Base-by-base conservation (phyloP, 2,888 invertebrate genomes). In the Ecliptopera silaceata region DNA sequence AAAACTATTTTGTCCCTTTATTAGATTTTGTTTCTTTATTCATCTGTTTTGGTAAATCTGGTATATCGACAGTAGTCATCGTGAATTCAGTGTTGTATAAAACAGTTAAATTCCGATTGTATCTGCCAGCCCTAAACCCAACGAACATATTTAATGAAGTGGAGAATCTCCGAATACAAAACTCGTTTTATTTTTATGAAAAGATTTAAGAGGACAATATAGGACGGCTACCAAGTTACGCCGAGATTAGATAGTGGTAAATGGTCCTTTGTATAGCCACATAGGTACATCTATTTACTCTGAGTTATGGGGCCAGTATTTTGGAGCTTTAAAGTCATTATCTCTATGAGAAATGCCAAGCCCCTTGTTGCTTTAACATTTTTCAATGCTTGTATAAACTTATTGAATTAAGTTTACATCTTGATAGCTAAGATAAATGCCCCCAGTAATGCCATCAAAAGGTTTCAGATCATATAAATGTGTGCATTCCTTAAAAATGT, bases 231-330 rank as follows among this genome's bases (percentile, higher is more conserved):
- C 84, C 71, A 81, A 68, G 79, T 75, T 85, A 85, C 84, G 75
- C 52, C 18, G 56, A 79, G 84, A 82, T 82, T 79, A 80, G 82
- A 80, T 82, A 77, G 71, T 72, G 71, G 75, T 77, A 80, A 83
- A 79, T 72, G 74, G 72, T 72, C 72, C 75, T 81, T 82, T 79
- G 80, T 81, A 71, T 78, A 52, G 56, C 56, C 56, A 52, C 57
- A 57, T 48, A 57, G 39, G n/a, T n/a, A n/a, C n/a, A 57, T 50
- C 38, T 42, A 47, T 47, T 43, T 47, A 32, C 34, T 39, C 46
- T 77, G 79, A 80, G 72, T 76, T 48, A 48, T 48, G 48, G 56
- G 56, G 53, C 54, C 53, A 59, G 58, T 66, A 61, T 64, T 64
- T 66, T 57, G 60, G 41, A 50, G 43, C 34, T 61, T 56, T 56